These are phyloP conservation scores for Circaetus cinerascens DNA, from an alignment of 2,113 vertebrate genomes.

Conservation along the genomic window DNA sequence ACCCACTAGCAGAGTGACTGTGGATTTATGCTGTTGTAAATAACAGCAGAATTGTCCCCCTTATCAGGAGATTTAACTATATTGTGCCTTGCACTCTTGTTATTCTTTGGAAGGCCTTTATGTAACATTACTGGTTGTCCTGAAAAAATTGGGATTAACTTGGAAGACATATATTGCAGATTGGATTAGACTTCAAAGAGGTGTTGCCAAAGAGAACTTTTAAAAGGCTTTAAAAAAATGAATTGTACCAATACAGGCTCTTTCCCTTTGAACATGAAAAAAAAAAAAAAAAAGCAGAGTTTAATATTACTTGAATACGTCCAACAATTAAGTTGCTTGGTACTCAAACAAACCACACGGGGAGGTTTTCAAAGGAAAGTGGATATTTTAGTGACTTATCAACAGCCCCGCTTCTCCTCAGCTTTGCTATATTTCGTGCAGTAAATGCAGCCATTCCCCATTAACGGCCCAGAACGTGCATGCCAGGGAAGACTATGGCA, in stretches of 20 bases:
- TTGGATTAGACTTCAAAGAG: conserved; percentile 65
- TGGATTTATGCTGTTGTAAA: background rate
- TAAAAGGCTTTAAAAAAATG: conserved; percentile 52
- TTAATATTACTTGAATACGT: conserved; percentile 13
- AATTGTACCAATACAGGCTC: background rate
- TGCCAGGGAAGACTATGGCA: fast-evolving
- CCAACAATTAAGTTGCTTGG: background rate
- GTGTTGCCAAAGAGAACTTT: conserved; percentile 46
- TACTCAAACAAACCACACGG: background rate
- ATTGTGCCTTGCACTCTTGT: background rate
- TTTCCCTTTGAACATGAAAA: conserved; percentile 11
- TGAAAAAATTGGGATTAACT: conserved; percentile 59
- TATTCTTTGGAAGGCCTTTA: conserved; percentile 23
- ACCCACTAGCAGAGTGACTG: background rate
- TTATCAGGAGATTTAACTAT: background rate
- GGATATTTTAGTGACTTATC: background rate
- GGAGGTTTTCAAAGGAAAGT: conserved; percentile 10
- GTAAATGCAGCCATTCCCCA: background rate
- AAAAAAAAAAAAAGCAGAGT: background rate
- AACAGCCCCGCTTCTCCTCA: background rate
- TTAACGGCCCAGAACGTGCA: fast-evolving
- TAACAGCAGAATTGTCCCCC: background rate
- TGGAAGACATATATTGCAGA: conserved; percentile 27
- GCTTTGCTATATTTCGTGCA: background rate
- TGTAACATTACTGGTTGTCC: conserved; percentile 7